Evolutionary conservation across 1,140 invertebrate species (phyloP).

Genomic region (Zaprionus africanus): DNA sequence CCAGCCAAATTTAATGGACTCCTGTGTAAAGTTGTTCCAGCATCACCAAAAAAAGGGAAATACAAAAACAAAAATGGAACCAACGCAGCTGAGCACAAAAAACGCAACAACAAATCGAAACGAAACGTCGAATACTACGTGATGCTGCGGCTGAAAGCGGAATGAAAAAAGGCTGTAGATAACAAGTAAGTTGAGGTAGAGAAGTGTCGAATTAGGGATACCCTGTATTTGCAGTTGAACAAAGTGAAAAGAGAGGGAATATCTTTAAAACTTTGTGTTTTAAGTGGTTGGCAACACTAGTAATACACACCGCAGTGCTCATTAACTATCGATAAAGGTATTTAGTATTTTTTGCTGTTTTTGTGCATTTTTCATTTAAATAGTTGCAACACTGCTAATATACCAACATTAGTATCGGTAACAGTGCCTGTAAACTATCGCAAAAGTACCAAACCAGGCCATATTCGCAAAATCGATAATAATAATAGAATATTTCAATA

Average conservation of each 20-base stretch:
- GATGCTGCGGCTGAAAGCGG: slow-evolving; percentile 15
- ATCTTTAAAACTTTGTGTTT: too few species aligned
- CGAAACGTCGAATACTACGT: slow-evolving; percentile 54
- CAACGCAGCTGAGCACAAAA: slow-evolving; percentile 23
- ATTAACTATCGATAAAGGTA: too few species aligned
- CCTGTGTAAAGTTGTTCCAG: slow-evolving; percentile 65
- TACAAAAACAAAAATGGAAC: slow-evolving; percentile 38
- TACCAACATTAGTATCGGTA: too few species aligned
- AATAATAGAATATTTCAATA: too few species aligned
- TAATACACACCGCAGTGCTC: too few species aligned
- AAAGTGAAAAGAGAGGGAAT: neutral
- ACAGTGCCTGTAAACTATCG: too few species aligned
- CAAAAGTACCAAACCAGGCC: too few species aligned
- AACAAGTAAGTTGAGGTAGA: neutral
- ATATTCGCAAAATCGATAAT: too few species aligned
- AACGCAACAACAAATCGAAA: slow-evolving; percentile 44
- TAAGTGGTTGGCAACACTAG: too few species aligned
- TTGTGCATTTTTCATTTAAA: too few species aligned
- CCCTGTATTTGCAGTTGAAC: neutral
- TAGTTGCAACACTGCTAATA: too few species aligned
- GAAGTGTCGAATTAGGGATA: neutral
- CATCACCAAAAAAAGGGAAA: slow-evolving; percentile 33
- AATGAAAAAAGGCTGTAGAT: neutral
- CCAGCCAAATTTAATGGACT: slow-evolving; percentile 75
- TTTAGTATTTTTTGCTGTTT: too few species aligned